These are phyloP conservation scores for Epizoanthus illoricatus DNA, from an alignment of 92 coral and sea anemone genomes.

Conservation along the genomic window DNA sequence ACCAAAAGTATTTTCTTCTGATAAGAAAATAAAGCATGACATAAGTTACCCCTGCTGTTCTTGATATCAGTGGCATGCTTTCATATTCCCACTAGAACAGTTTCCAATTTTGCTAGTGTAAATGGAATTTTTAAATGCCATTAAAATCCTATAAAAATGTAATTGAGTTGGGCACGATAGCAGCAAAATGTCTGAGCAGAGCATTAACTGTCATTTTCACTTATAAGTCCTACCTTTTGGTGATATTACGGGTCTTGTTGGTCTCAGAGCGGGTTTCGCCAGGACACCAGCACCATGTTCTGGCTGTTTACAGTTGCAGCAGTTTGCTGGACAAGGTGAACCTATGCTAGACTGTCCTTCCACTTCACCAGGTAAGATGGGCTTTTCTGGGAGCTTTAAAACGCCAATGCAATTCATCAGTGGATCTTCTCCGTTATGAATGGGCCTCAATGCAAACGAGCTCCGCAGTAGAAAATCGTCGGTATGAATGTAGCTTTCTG, in stretches of 20 bases:
- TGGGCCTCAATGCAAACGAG: conserved; percentile 16
- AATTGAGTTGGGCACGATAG: too few species aligned
- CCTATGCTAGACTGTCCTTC: background rate
- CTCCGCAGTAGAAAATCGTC: background rate
- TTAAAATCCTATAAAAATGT: too few species aligned
- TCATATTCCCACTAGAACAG: too few species aligned
- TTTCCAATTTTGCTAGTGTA: too few species aligned
- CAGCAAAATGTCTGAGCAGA: too few species aligned
- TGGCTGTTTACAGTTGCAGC: conserved; percentile 13
- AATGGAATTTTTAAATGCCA: too few species aligned
- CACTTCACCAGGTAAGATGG: background rate
- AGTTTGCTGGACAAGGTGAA: background rate
- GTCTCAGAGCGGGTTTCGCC: background rate
- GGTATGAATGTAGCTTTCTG: background rate
- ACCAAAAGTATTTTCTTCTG: too few species aligned
- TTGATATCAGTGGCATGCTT: too few species aligned
- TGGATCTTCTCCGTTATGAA: background rate
- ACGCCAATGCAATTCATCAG: conserved; percentile 20
- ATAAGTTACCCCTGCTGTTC: too few species aligned
- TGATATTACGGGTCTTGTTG: background rate
- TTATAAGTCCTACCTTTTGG: background rate
- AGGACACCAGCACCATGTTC: background rate
- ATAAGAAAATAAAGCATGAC: too few species aligned
- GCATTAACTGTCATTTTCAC: too few species aligned
- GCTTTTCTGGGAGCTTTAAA: background rate